phyloP scores from a whole-genome alignment of 2,797 vertebrate genomes.

The Eremophila alpestris region DNA sequence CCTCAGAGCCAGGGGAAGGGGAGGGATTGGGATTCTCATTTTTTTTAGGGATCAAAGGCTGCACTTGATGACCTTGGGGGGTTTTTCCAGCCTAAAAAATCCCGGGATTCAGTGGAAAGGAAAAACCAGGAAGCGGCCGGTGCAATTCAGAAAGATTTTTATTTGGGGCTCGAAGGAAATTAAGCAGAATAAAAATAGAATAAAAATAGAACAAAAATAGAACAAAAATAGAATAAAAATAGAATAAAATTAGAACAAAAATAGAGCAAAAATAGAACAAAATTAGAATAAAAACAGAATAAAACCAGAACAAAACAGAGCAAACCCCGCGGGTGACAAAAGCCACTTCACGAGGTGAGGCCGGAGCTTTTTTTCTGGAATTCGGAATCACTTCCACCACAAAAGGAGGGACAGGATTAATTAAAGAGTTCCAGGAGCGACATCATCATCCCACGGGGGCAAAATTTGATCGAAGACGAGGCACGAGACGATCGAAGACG shows the following conservation, averaged over 20 bases:
- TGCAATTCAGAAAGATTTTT: not conserved
- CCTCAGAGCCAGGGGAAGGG: not conserved
- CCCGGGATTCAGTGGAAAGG: rapidly evolving
- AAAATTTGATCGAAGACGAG: too few relatives aligned
- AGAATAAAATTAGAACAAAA: too few relatives aligned
- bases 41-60: not conserved
- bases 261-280: too few relatives aligned
- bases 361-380: not conserved
- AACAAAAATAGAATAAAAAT: too few relatives aligned
- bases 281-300: too few relatives aligned
- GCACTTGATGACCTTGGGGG: not conserved
- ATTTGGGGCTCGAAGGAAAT: not conserved
- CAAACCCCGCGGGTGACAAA: not conserved
- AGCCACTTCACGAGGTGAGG: not conserved
- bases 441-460: too few relatives aligned
- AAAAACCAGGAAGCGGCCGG: not conserved
- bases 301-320: not conserved
- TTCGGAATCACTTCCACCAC: not conserved
- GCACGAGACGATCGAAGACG: too few relatives aligned
- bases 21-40: too few relatives aligned
- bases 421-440: not conserved
- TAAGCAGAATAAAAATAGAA: not conserved
- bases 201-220: too few relatives aligned
- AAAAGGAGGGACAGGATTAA: not conserved
- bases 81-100: not conserved